phyloP scores from a whole-genome alignment of 2,888 invertebrate species.

The Eledone cirrhosa region DNA sequence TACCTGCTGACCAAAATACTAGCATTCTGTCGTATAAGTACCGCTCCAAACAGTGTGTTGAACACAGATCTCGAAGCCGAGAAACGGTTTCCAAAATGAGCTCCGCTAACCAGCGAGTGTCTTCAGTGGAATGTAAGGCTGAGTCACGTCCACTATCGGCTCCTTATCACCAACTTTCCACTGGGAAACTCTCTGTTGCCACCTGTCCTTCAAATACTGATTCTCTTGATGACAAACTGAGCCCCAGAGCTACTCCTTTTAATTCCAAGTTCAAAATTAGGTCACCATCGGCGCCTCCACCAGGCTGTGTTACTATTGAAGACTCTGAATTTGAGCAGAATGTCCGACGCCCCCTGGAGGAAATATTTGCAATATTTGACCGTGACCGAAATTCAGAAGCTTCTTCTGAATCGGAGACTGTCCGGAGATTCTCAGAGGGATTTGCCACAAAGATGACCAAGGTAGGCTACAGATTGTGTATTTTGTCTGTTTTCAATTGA shows the following conservation, averaged over 20 bases:
- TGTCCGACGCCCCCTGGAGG: conserved; percentile 22
- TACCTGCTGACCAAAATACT: neutral
- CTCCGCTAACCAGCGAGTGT: neutral
- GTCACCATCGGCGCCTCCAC: conserved; percentile 57
- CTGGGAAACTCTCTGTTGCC: conserved; percentile 31
- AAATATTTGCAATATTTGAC: conserved; percentile 34
- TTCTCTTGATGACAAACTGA: conserved; percentile 45
- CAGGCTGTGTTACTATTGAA: neutral
- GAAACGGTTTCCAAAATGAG: neutral
- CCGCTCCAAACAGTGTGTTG: neutral
- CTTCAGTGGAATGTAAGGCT: neutral
- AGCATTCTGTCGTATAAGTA: neutral
- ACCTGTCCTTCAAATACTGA: neutral
- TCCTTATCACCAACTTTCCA: conserved; percentile 45
- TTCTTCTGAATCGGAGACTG: conserved; percentile 37
- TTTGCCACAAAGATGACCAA: conserved; percentile 26
- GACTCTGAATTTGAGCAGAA: conserved; percentile 22
- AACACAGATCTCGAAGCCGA: conserved; percentile 25
- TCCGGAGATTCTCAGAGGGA: conserved; percentile 47
- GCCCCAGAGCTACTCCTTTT: conserved; percentile 48
- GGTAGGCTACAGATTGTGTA: conserved; percentile 37
- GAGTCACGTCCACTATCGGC: conserved; percentile 49
- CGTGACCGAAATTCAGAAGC: conserved; percentile 35
- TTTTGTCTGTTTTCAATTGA: no score
- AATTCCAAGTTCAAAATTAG: conserved; percentile 41